Conservation (phyloP, 1,140 invertebrate genomes). For the Mamestra configurata region DNA sequence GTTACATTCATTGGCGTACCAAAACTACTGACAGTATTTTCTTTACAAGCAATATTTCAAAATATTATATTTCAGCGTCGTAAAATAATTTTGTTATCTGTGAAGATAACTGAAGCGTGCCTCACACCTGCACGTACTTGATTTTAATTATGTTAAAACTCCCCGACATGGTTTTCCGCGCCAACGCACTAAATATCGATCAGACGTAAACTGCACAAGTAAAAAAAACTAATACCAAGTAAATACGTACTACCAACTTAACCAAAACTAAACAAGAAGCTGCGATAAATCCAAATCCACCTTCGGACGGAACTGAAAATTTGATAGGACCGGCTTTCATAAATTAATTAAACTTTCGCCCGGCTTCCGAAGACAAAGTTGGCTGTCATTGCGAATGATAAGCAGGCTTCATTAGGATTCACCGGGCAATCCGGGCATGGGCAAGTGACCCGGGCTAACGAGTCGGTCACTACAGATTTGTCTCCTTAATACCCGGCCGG, state of each 20-base stretch:
- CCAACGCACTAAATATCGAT: neutral
- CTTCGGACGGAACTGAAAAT: slow-evolving; percentile 57
- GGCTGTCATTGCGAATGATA: slow-evolving; percentile 76
- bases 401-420: slow-evolving; percentile 73
- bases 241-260: neutral
- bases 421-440: slow-evolving; percentile 35
- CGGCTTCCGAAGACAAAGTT: slow-evolving; percentile 64
- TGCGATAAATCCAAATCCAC: slow-evolving; percentile 18
- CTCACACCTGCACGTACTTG: too few relatives aligned
- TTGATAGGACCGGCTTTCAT: slow-evolving; percentile 68
- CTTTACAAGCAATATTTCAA: too few relatives aligned
- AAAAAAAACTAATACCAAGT: neutral
- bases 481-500: slow-evolving; percentile 52
- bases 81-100: too few relatives aligned
- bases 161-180: too few relatives aligned
- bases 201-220: neutral
- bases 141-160: neutral
- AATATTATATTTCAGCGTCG: too few relatives aligned
- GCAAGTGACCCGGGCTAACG: slow-evolving; percentile 59
- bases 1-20: too few relatives aligned
- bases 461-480: slow-evolving; percentile 70
- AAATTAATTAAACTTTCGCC: slow-evolving; percentile 81
- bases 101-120: too few relatives aligned
- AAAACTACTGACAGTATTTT: too few relatives aligned
- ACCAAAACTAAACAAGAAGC: slow-evolving; percentile 28